Base-by-base conservation (phyloP, 1,140 invertebrate species). In the Neoseiulus cucumeris region DNA sequence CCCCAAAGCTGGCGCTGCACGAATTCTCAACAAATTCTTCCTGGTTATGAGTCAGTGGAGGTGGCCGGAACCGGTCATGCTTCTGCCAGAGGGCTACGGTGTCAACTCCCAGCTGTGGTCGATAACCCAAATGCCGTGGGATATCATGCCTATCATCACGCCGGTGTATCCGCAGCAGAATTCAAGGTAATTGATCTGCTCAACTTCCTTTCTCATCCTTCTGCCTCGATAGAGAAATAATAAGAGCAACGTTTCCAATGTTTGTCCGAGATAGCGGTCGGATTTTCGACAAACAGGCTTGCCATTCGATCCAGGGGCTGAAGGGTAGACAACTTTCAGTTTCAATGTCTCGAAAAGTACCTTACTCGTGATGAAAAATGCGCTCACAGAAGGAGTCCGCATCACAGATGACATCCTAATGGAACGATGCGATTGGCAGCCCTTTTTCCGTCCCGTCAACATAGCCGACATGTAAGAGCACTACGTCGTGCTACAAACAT, bases 321-420 rank as follows among this genome's bases (percentile, higher is more conserved):
- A n/a, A n/a, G n/a, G n/a, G n/a, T n/a, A n/a, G n/a, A n/a, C n/a
- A n/a, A n/a, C 33, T 59, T 59, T 25, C 25, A 59, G 51, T 33
- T 59, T 59, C 33, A 59, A 59, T 33, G 51, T 59, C 17, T 59
- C 51, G 22, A 59, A 59, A 9, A 59, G 51, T 25, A 59, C 51
- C 33, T 33, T 59, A 9, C 51, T 59, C 51, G 51, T 59, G 51
- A 59, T 59, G 51, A 59, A 59, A 33, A 59, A 59, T 25, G 51
- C 51, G 51, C 33, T 59, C 22, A 59, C 51, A 33, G 17, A 59
- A 25, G 51, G 51, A 17, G 25, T 59, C 33, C 51, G 51, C 25
- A 59, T 59, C 33, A 20, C 51, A 25, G 51, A 59, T 25, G 51
- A 25, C 51, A 33, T 59, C 4, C 51, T 59, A 1, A 17, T 59